phyloP scores from a whole-genome alignment of 2,888 invertebrate genomes.

The Mylabris sibirica region DNA sequence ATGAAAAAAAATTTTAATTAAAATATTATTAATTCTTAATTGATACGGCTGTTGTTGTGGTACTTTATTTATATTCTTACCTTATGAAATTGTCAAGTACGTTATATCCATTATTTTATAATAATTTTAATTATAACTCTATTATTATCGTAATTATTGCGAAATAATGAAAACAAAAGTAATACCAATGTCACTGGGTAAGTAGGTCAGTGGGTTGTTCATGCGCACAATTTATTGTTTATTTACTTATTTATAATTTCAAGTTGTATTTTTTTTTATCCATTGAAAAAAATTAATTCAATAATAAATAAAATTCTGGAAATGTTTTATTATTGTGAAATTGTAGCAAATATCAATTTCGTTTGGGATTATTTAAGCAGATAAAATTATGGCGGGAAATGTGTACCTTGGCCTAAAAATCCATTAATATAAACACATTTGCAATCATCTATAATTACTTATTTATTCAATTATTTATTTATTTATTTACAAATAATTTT shows the following conservation, averaged over 20 bases:
- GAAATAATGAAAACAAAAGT: constrained; percentile 59
- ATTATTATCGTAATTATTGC: constrained; percentile 45
- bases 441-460: background rate
- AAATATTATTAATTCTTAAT: background rate
- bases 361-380: background rate
- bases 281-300: background rate
- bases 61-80: constrained; percentile 5
- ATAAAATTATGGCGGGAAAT: background rate
- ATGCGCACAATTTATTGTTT: constrained; percentile 60
- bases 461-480: background rate
- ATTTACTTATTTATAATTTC: constrained; percentile 4
- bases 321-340: background rate
- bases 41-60: background rate
- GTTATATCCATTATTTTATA: constrained; percentile 1
- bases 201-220: constrained; percentile 70
- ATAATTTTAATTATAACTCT: constrained; percentile 33
- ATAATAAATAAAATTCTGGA: background rate
- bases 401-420: constrained; percentile 8
- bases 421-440: background rate
- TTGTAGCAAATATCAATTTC: background rate
- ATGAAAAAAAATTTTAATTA: background rate
- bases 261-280: background rate
- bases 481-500: background rate
- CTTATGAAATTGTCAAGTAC: constrained; percentile 23
- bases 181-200: constrained; percentile 67